Evolutionary conservation across 1,140 invertebrate genomes (phyloP).

Genomic region (Diploscapter pachys): DNA sequence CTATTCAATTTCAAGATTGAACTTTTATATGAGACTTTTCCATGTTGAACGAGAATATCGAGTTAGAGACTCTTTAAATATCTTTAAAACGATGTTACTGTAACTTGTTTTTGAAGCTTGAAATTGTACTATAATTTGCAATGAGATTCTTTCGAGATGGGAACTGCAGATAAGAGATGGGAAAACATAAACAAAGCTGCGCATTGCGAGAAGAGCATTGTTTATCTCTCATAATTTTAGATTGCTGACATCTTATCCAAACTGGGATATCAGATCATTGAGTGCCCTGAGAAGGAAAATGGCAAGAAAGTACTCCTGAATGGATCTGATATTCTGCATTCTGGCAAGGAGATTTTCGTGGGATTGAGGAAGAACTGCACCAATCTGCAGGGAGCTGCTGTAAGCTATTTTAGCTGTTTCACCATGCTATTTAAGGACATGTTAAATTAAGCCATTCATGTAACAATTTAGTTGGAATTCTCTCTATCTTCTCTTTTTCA

Average conservation of each 20-base stretch:
- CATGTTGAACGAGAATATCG: no score
- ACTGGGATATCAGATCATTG: slow-evolving; percentile 47
- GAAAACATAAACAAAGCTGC: no score
- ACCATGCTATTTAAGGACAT: not conserved
- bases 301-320: slow-evolving; percentile 46
- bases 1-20: no score
- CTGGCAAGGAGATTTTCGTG: slow-evolving; percentile 55
- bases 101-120: no score
- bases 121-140: no score
- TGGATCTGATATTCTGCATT: slow-evolving; percentile 52
- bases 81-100: no score
- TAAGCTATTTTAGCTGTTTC: slow-evolving; percentile 14
- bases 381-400: slow-evolving; percentile 54
- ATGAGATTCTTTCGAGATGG: slow-evolving; percentile 61
- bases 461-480: not conserved
- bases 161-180: no score
- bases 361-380: slow-evolving; percentile 56
- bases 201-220: no score
- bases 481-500: not conserved
- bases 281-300: slow-evolving; percentile 41
- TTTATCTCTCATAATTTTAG: not conserved
- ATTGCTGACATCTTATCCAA: slow-evolving; percentile 31
- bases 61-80: no score
- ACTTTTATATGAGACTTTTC: no score
- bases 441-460: not conserved